These are phyloP conservation scores for Podocnemis expansa DNA, from an alignment of 2,113 vertebrate species.

Conservation along the genomic window DNA sequence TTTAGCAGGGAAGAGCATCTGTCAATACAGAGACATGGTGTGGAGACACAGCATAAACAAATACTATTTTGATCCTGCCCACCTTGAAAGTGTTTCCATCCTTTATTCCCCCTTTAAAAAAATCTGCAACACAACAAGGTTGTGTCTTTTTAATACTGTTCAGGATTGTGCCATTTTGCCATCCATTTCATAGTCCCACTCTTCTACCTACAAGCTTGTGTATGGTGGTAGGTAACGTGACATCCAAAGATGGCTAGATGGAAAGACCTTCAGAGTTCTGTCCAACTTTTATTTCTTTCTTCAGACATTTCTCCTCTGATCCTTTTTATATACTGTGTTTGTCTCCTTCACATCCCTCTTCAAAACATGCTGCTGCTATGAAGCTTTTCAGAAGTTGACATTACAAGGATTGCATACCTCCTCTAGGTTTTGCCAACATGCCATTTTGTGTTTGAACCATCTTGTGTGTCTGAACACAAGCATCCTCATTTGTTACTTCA, in stretches of 20 bases:
- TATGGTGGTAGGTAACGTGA: too few species aligned
- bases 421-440: accelerated
- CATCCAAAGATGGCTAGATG: accelerated
- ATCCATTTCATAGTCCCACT: neutral
- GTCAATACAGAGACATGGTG: neutral
- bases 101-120: neutral
- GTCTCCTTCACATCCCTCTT: neutral
- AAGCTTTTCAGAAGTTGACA: neutral
- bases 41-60: neutral
- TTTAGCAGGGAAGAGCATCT: neutral
- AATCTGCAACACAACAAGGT: neutral
- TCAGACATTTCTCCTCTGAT: neutral
- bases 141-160: neutral
- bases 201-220: neutral
- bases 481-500: accelerated
- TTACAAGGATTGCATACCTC: neutral
- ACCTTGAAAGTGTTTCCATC: neutral
- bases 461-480: accelerated
- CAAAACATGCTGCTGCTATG: neutral
- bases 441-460: neutral
- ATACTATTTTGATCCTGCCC: neutral
- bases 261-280: neutral
- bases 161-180: neutral
- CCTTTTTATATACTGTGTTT: neutral
- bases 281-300: neutral